Evolutionary conservation across 1,140 invertebrate genomes (phyloP).

Genomic region (Procambarus clarkii): DNA sequence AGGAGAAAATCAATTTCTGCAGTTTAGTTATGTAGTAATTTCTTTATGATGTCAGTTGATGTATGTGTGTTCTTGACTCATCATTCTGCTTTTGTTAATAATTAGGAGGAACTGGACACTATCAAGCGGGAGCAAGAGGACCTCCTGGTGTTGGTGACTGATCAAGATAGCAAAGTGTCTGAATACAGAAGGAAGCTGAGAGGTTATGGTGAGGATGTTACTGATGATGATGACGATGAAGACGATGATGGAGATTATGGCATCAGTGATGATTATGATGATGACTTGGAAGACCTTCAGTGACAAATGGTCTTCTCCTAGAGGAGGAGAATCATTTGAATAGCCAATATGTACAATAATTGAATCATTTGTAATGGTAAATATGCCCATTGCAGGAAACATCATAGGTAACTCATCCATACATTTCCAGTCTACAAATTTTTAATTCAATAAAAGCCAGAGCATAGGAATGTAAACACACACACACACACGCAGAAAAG

Average conservation of each 20-base stretch:
- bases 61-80: no score
- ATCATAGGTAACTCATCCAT: background rate
- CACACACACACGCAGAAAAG: background rate
- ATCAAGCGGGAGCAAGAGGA: slow-evolving; percentile 69
- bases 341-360: background rate
- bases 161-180: slow-evolving; percentile 67
- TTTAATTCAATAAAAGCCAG: background rate
- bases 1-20: no score
- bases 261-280: slow-evolving; percentile 37
- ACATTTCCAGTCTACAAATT: background rate
- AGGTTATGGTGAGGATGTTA: slow-evolving; percentile 55
- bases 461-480: background rate
- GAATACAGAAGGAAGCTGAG: slow-evolving; percentile 53
- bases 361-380: background rate
- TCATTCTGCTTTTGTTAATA: background rate
- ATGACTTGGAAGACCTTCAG: slow-evolving; percentile 56
- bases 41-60: no score
- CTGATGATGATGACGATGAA: slow-evolving; percentile 64
- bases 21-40: no score
- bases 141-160: slow-evolving; percentile 67
- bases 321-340: background rate
- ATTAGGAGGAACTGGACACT: slow-evolving; percentile 59
- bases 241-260: slow-evolving; percentile 53
- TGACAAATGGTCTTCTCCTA: slow-evolving; percentile 48
- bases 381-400: background rate